phyloP scores from a whole-genome alignment of 2,888 invertebrate species.

The Melanchra persicariae region DNA sequence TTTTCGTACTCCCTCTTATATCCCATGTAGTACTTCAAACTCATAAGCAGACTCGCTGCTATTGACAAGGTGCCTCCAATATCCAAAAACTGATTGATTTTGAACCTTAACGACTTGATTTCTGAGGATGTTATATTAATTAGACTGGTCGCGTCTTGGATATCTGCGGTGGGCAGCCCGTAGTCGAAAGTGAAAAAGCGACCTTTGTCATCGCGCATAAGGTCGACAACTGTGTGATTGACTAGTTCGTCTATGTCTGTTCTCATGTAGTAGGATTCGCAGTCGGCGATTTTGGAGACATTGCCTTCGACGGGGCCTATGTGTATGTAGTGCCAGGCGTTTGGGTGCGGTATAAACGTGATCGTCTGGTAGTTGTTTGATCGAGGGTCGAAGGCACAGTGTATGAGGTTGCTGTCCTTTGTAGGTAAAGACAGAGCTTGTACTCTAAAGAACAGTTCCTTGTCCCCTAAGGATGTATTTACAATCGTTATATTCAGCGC shows the following conservation, averaged over 20 bases:
- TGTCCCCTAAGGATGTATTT: conserved; percentile 75
- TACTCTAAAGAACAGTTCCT: conserved; percentile 82
- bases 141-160: conserved; percentile 92
- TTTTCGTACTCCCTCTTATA: conserved; percentile 79
- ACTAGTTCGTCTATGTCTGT: conserved; percentile 75
- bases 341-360: conserved; percentile 90
- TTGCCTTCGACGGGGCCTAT: conserved; percentile 75
- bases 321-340: conserved; percentile 91
- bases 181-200: conserved; percentile 95
- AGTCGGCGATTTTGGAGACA: conserved; percentile 76
- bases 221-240: conserved; percentile 78
- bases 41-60: conserved; percentile 93
- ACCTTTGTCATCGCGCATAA: conserved; percentile 92
- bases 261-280: conserved; percentile 79
- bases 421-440: conserved; percentile 90
- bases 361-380: conserved; percentile 80
- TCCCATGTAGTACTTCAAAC: conserved; percentile 88
- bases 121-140: conserved; percentile 93
- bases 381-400: conserved; percentile 87
- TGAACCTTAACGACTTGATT: conserved; percentile 93
- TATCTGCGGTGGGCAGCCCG: conserved; percentile 92
- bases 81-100: conserved; percentile 93
- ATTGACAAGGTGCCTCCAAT: conserved; percentile 95
- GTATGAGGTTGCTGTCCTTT: conserved; percentile 85
- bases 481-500: conserved; percentile 82